phyloP scores from a whole-genome alignment of 2,888 invertebrate genomes.

The Heteromyza rotundicornis region DNA sequence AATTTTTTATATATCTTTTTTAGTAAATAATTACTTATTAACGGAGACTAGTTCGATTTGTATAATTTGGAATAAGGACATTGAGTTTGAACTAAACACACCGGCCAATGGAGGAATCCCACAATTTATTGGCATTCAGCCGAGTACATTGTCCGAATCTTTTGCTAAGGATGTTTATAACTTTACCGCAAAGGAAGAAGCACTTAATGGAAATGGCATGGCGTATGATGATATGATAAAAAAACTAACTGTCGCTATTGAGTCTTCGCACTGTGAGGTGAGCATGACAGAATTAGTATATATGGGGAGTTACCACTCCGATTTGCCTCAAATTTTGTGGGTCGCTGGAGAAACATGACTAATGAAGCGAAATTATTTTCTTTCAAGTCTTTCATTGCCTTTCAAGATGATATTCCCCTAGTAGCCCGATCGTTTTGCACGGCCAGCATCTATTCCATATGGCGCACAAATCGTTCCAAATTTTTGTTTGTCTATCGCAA shows the following conservation, averaged over 20 bases:
- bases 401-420: conserved; percentile 49
- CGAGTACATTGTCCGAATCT: conserved; percentile 15
- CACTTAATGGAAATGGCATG: conserved; percentile 12
- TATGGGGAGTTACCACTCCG: neutral
- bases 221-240: conserved; percentile 25
- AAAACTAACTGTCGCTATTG: conserved; percentile 31
- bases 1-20: conserved; percentile 10
- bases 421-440: conserved; percentile 45
- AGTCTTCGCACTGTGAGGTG: conserved; percentile 33
- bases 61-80: conserved; percentile 28
- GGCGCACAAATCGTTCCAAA: conserved; percentile 43
- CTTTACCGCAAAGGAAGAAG: conserved; percentile 21
- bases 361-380: neutral
- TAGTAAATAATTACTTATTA: conserved; percentile 33
- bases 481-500: conserved; percentile 48
- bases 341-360: no score
- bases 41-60: conserved; percentile 28
- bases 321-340: no score
- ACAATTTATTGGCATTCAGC: conserved; percentile 28
- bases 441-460: conserved; percentile 45
- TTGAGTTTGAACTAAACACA: conserved; percentile 23
- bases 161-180: conserved; percentile 29
- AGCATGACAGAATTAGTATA: neutral
- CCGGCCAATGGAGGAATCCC: conserved; percentile 8
- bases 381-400: conserved; percentile 44